phyloP scores from a whole-genome alignment of 2,113 vertebrate genomes.

The Fukomys damarensis region DNA sequence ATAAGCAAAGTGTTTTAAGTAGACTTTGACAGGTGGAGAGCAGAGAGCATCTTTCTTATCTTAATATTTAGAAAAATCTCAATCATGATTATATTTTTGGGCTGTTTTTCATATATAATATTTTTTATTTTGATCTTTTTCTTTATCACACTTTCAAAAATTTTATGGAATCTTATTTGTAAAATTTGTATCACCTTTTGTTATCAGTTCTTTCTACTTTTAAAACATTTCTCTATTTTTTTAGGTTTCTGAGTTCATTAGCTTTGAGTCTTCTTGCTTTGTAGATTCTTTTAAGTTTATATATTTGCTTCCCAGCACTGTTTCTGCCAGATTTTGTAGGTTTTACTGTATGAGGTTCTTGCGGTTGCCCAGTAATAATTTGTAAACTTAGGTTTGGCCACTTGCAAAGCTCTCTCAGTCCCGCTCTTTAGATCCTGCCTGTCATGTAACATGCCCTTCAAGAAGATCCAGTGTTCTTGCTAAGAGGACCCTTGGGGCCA shows the following conservation, averaged over 20 bases:
- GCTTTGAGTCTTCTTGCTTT: neutral
- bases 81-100: neutral
- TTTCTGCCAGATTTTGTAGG: neutral
- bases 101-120: neutral
- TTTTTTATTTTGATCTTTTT: neutral
- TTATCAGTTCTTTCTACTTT: slow-evolving; percentile 6
- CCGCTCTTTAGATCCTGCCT: neutral
- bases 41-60: neutral
- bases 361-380: neutral
- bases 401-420: neutral
- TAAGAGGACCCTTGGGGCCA: neutral
- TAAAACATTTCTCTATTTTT: neutral
- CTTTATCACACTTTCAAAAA: neutral
- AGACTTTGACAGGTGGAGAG: neutral
- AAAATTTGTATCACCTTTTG: neutral
- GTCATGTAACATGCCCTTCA: neutral
- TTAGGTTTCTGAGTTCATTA: neutral
- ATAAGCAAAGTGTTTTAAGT: slow-evolving; percentile 23
- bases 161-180: neutral
- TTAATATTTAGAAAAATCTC: slow-evolving; percentile 4
- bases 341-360: neutral
- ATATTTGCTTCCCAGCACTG: neutral
- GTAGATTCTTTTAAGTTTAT: neutral
- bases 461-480: neutral
- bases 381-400: neutral